These are phyloP conservation scores for Melanerpes aurifrons DNA, from an alignment of 2,113 vertebrate genomes.

Conservation along the genomic window DNA sequence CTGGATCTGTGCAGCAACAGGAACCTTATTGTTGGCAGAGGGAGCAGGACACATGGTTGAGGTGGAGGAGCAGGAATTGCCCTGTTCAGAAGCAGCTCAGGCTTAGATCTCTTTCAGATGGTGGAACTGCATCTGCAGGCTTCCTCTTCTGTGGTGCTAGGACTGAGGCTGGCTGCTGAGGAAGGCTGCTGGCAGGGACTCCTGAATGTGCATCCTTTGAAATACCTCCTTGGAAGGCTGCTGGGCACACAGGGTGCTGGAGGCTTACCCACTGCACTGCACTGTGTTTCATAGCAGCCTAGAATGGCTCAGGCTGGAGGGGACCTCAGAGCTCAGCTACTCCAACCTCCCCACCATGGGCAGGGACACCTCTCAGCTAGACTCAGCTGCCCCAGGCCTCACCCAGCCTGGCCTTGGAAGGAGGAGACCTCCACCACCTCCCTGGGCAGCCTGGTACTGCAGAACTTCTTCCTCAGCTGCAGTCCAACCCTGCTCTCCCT, in stretches of 20 bases:
- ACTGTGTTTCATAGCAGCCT: no score
- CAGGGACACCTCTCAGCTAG: no score
- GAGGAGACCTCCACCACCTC: no score
- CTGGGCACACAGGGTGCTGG: neutral
- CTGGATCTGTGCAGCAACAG: neutral
- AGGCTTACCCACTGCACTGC: neutral
- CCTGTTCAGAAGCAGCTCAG: neutral
- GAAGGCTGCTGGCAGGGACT: neutral
- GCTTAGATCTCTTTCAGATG: neutral
- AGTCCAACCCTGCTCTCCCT: no score
- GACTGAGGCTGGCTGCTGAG: neutral
- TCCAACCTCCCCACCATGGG: no score
- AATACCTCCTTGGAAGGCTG: neutral
- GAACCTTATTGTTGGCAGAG: neutral
- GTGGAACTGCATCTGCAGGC: neutral
- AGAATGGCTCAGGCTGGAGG: no score
- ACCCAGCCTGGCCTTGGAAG: no score
- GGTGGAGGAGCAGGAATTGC: slow-evolving; percentile 12
- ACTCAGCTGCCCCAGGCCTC: no score
- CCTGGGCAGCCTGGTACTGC: no score
- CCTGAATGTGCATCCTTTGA: neutral
- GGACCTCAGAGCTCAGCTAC: no score
- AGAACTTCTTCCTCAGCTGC: no score
- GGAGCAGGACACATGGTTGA: neutral
- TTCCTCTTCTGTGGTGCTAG: neutral